Base-by-base conservation (phyloP, 1,140 invertebrate genomes). In the Drosophila albomicans region DNA sequence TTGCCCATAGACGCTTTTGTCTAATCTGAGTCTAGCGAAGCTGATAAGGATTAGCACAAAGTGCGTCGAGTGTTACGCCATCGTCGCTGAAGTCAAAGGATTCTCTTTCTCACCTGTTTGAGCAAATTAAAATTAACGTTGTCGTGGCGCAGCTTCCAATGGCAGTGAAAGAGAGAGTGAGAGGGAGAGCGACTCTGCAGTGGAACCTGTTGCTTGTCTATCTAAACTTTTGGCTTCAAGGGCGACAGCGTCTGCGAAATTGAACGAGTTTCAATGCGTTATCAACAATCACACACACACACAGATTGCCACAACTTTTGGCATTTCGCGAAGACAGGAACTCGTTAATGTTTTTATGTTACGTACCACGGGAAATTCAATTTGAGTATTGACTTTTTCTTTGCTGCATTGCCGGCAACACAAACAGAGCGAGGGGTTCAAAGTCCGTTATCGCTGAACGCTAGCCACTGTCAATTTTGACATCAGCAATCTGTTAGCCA, bases 171-270 rank as follows among this genome's bases (percentile, higher is more conserved):
- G 38, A 15, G 58, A 57, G 15, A 51, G 54, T 13, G 41, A 32
- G 52, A 8, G 41, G 30, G 25, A 41, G 20, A 20, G 52, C 52
- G 3, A 45, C 30, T 32, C 51, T 15, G 54, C 41, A 6, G 41
- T 13, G 63, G 67, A 78, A 80, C 78, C 78, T 80, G 78, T 80
- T 80, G 78, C 78, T 74, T 46, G 51, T 43, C 43, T 45, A 11
- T 59, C 58, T 76, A 41, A 51, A 38, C 10, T 38, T 63, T 67
- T 43, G 8, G 15, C 35, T 48, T 30, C 5, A 16, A 57, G 35
- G 54, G n/a, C 15, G 57, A 32, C 62, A 41, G 13, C 28, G 38
- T 45, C 63, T 73, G 64, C 32, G 69, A 64, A 77, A 41, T 10
- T 32, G 48, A 69, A 59, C 65, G 43, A 16, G 35, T 65, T 73